Evolutionary conservation across 1,140 invertebrate species (phyloP), one percentile per base, ranked within the genome.

Genomic region (Drosophila jambulina): DNA sequence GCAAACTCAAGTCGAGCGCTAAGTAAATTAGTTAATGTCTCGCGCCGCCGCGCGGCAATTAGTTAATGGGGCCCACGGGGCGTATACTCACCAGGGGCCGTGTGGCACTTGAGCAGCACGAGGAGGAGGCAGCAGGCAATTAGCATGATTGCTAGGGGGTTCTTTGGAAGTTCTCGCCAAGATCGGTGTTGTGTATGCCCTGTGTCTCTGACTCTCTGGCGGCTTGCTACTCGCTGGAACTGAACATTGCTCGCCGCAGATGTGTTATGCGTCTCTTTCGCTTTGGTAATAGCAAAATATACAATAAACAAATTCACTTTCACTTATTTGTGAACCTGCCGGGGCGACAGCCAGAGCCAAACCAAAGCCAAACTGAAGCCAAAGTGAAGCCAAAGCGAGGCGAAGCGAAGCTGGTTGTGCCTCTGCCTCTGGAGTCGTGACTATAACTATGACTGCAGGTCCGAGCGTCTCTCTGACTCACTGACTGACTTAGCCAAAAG

Each of bases 291-390:
- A 82, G 82, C 82, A 86, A 86, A 86, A 76, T 87, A 87, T 69
- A 88, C 68, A 87, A 90, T 88, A 88, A 88, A 90, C 85, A 88
- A 88, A 88, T 88, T 88, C 85, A 88, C 85, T 88, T 88, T 88
- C 85, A 88, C 85, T 88, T 88, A 90, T 90, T 90, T 85, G 81
- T 90, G 83, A 84, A 84, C 82, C 82, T 84, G 82, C 67, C 81
- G 45, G 57, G 56, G 56, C 64, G 63, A 58, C 74, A 58, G 34
- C 19, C 38, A 36, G 17, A 43, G 45, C 45, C 45, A 29, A 46
- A 64, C 32, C 25, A 25, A 43, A 32, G 23, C 60, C 27, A 46
- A 53, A 27, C 19, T 51, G 34, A 49, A 25, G 29, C 59, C 34
- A 45, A 63, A 36, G 15, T 29, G 21, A 49, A 57, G 43, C 19